Conservation (phyloP, 2,113 vertebrate genomes). For the Chaetorhynchus papuensis region DNA sequence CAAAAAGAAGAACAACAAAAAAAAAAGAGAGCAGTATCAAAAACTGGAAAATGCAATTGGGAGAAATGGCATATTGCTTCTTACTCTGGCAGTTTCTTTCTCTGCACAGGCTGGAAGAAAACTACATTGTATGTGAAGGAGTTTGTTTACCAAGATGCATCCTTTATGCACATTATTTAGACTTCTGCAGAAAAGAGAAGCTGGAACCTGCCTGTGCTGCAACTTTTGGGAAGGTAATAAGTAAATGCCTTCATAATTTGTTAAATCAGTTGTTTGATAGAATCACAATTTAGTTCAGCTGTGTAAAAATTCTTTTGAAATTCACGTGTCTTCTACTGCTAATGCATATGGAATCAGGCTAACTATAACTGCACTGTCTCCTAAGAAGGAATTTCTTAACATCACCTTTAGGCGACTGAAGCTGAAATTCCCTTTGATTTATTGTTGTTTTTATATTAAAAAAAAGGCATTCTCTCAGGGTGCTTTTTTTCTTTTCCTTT, state of each 20-base stretch:
- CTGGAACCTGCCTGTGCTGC: constrained; percentile 98
- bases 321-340: neutral
- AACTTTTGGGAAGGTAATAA: constrained; percentile 93
- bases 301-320: neutral
- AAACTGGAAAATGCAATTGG: neutral
- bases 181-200: constrained; percentile 97
- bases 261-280: neutral
- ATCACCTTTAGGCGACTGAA: neutral
- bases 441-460: neutral
- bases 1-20: too few relatives aligned
- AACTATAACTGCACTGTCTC: neutral
- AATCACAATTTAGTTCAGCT: neutral
- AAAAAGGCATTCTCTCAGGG: neutral
- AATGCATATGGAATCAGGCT: neutral
- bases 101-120: constrained; percentile 90
- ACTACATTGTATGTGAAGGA: constrained; percentile 98
- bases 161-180: constrained; percentile 96
- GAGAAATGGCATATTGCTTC: neutral
- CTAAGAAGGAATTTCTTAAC: neutral
- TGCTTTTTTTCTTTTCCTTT: neutral
- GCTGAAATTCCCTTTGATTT: neutral
- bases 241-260: neutral
- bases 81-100: neutral
- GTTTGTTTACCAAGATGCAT: constrained; percentile 96
- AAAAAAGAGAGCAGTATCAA: neutral